Conservation (phyloP, 2,888 invertebrate genomes). For the Drosophila anomelani region DNA sequence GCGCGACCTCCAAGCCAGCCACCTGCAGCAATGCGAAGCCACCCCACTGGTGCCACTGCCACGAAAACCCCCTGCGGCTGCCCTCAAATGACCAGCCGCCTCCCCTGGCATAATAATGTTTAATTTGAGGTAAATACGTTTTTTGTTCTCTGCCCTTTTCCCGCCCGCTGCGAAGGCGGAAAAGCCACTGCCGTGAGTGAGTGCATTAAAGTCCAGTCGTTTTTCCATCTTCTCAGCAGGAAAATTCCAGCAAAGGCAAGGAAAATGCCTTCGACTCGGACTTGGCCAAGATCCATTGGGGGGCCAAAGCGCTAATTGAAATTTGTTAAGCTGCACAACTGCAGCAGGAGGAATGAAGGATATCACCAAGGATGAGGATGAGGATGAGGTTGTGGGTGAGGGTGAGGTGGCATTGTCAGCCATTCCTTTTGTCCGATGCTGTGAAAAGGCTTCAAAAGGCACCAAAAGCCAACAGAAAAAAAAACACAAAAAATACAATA, state of each 20-base stretch:
- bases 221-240: background rate
- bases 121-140: slow-evolving; percentile 84
- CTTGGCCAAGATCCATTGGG: slow-evolving; percentile 29
- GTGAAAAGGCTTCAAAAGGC: slow-evolving; percentile 78
- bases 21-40: slow-evolving; percentile 9
- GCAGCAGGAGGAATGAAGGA: background rate
- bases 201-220: slow-evolving; percentile 64
- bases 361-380: background rate
- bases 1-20: slow-evolving; percentile 23
- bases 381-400: slow-evolving; percentile 5
- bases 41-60: slow-evolving; percentile 3
- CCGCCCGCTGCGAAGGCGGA: slow-evolving; percentile 29
- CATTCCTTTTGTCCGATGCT: slow-evolving; percentile 69
- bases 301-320: slow-evolving; percentile 68
- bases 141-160: slow-evolving; percentile 64
- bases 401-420: slow-evolving; percentile 67
- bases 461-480: slow-evolving; percentile 6
- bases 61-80: slow-evolving; percentile 68
- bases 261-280: slow-evolving; percentile 6
- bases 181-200: slow-evolving; percentile 35
- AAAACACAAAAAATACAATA: slow-evolving; percentile 8
- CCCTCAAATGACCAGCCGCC: slow-evolving; percentile 77
- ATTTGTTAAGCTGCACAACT: slow-evolving; percentile 63
- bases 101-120: slow-evolving; percentile 82
- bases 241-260: slow-evolving; percentile 5